Percentiles rank a stretch among this genome's conserved stretches.
phyloP scores from a whole-genome alignment of 2,888 invertebrate species.

The Escarpia spicata region DNA sequence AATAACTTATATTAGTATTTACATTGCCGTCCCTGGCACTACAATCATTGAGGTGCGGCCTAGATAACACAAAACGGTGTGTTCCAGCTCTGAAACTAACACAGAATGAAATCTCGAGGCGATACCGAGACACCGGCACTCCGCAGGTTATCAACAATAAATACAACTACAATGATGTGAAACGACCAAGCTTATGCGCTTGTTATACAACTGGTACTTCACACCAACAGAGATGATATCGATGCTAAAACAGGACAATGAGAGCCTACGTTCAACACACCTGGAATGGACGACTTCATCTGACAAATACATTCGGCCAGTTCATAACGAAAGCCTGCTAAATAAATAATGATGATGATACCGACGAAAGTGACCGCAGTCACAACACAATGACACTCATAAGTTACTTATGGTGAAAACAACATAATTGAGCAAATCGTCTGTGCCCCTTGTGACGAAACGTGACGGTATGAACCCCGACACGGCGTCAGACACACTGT shows the following conservation, averaged over 20 bases:
- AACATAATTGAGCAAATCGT: not conserved
- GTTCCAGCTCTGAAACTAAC: not conserved
- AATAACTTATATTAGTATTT: slow-evolving; percentile 4
- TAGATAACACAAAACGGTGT: slow-evolving; percentile 1
- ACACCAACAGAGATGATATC: not conserved
- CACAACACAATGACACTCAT: not conserved
- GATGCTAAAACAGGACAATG: not conserved
- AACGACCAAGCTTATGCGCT: not conserved
- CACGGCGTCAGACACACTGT: slow-evolving; percentile 4
- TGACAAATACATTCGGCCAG: not conserved
- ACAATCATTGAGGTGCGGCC: not conserved
- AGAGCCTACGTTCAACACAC: not conserved
- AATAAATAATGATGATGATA: not conserved
- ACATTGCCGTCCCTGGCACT: not conserved
- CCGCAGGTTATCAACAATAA: not conserved
- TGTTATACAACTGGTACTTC: not conserved
- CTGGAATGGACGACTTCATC: slow-evolving; percentile 12
- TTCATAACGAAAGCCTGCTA: not conserved
- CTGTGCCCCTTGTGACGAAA: not conserved
- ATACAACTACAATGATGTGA: not conserved
- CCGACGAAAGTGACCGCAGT: not conserved
- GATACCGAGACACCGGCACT: not conserved
- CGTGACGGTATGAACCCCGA: not conserved
- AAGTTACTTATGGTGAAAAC: not conserved
- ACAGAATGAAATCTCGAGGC: not conserved